Conservation (phyloP, 2,797 vertebrate genomes). For the Sphenodon punctatus region DNA sequence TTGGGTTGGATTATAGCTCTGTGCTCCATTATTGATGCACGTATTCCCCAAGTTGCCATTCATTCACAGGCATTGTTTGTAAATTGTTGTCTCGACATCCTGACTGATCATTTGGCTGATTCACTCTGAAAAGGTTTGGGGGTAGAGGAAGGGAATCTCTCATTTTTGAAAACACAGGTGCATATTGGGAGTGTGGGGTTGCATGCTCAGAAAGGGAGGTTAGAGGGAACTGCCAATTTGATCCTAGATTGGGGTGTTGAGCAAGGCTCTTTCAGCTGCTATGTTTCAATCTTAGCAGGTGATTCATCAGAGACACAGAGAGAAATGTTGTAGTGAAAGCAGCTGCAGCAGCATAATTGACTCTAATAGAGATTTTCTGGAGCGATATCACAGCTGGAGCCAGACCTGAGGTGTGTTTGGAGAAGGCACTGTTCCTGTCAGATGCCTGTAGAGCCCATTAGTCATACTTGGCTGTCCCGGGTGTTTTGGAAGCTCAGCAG, state of each 20-base stretch:
- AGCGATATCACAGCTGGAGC: background rate
- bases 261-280: background rate
- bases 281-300: background rate
- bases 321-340: background rate
- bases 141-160: background rate
- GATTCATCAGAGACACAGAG: background rate
- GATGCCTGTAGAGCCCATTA: background rate
- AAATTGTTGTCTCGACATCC: background rate
- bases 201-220: background rate
- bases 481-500: background rate
- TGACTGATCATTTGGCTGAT: rapidly evolving
- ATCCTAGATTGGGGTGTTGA: background rate
- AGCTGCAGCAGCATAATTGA: background rate
- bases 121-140: background rate
- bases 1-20: rapidly evolving
- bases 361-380: background rate
- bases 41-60: background rate
- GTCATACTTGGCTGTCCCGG: background rate
- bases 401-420: background rate
- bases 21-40: rapidly evolving
- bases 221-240: background rate
- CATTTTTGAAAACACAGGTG: background rate
- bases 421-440: background rate
- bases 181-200: too few species aligned
- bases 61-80: background rate